Base-by-base conservation (phyloP, 2,797 vertebrate genomes). In the Hydrolagus colliei region DNA sequence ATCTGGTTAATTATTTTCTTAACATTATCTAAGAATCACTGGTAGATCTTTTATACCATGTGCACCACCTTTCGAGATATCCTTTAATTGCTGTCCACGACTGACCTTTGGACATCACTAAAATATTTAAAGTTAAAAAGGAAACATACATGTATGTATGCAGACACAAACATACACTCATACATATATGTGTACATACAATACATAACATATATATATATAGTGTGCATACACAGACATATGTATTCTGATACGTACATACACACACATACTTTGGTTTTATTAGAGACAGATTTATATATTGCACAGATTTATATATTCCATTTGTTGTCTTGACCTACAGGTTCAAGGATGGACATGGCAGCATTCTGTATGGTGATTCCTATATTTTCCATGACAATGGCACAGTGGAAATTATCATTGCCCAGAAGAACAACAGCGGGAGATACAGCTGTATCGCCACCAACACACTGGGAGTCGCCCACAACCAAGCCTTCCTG, bases 371-470 rank as follows among this genome's bases (percentile, higher is more conserved):
- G 87, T 93, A 89, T 22, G 97, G 95, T 88, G 95, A 95, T 86
- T 92, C 93, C 4, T 98, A 97, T 18, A 20, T 95, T 88, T 90
- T 95, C 76, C 96, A 97, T 88, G 92, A 95, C 73, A 99, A 98
- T 0, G 98, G 98, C 71, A 96, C 96, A 35, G 91, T 99, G 88
- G 96, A 97, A 92, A 95, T 99, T 87, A 93, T 89, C 0, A 90
- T 94, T 85, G 95, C 96, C 86, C 96, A 98, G 65, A 92, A 94
- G 41, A 90, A 89, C 75, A 95, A 95, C 87, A 90, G 91, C 2
- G 98, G 96, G 67, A 96, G 94, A 41, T 99, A 98, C 87, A 98
- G 95, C 0, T 99, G 98, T 16, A 93, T 96, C 86, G 97, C 97
- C 89, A 92, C 91, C 71, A 99, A 99, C 92, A 89, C 86, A 68